These are phyloP conservation scores for Lagodon rhomboides DNA, from an alignment of 2,797 vertebrate genomes.

Conservation along the genomic window DNA sequence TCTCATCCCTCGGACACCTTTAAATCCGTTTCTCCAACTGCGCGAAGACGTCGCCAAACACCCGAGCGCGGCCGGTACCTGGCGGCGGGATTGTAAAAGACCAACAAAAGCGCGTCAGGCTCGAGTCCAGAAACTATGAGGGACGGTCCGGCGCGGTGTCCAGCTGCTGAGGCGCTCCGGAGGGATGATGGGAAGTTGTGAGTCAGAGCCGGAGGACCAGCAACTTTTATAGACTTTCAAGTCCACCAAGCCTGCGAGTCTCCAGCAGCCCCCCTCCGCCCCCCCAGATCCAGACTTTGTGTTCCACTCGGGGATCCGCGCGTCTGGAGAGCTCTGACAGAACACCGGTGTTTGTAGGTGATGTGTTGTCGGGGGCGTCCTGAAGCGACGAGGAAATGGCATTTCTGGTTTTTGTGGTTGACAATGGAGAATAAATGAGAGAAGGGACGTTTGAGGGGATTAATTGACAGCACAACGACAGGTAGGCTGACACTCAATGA, in stretches of 20 bases:
- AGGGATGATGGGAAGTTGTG: constrained; percentile 72
- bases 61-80: constrained; percentile 23
- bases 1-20: constrained; percentile 62
- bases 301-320: constrained; percentile 61
- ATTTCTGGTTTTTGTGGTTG: constrained; percentile 77
- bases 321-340: constrained; percentile 47
- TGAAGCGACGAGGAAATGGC: constrained; percentile 78
- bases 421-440: constrained; percentile 87
- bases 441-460: constrained; percentile 78
- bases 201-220: constrained; percentile 70
- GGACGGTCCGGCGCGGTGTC: constrained; percentile 26
- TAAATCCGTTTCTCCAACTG: constrained; percentile 68
- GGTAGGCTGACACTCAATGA: constrained; percentile 67
- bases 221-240: constrained; percentile 83
- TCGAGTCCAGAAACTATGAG: constrained; percentile 60
- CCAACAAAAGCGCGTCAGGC: background rate
- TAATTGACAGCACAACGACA: constrained; percentile 84
- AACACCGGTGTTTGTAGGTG: constrained; percentile 35
- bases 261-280: constrained; percentile 23
- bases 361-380: constrained; percentile 61
- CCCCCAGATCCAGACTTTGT: constrained; percentile 33
- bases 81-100: constrained; percentile 44
- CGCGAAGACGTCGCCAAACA: constrained; percentile 61
- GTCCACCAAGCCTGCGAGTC: constrained; percentile 49
- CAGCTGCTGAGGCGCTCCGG: constrained; percentile 52